Conservation (phyloP, 2,888 invertebrate species). For the Piscicola geometra region DNA sequence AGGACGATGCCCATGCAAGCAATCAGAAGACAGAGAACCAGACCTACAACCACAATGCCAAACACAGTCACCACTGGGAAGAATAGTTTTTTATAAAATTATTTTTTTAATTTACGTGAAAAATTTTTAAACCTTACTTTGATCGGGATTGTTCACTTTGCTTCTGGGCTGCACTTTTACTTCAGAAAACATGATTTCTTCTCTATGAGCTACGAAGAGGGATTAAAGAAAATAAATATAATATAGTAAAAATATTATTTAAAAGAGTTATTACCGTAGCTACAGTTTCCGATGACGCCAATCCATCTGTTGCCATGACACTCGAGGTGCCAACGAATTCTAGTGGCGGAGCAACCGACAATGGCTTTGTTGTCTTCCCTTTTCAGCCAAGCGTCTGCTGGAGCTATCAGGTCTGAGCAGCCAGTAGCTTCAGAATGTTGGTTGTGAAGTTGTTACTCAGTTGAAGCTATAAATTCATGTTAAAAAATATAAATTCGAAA, state of each 20-base stretch:
- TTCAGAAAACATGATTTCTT: background rate
- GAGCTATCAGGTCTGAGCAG: conserved; percentile 27
- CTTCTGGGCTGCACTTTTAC: background rate
- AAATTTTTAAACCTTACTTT: background rate
- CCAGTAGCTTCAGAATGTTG: conserved; percentile 18
- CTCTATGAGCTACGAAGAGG: background rate
- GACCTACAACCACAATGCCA: conserved; percentile 6
- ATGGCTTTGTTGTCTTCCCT: conserved; percentile 26
- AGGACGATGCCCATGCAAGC: conserved; percentile 17
- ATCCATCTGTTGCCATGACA: conserved; percentile 23
- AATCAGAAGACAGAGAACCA: conserved; percentile 24
- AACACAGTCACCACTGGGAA: conserved; percentile 12
- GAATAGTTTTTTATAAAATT: background rate
- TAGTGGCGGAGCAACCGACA: conserved; percentile 27
- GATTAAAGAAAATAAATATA: background rate
- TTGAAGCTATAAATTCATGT: too few species aligned
- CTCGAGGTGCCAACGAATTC: conserved; percentile 29
- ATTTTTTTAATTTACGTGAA: too few species aligned
- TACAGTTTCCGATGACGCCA: conserved; percentile 29
- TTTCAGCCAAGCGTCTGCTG: conserved; percentile 30
- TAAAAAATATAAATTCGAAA: too few species aligned
- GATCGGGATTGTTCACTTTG: background rate
- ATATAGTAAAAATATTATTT: background rate
- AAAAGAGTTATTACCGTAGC: conserved; percentile 11
- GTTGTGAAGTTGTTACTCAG: too few species aligned